Percentiles rank a stretch among this genome's conserved stretches.
phyloP scores from a whole-genome alignment of 2,888 invertebrate genomes.

The Masnerella sp. region DNA sequence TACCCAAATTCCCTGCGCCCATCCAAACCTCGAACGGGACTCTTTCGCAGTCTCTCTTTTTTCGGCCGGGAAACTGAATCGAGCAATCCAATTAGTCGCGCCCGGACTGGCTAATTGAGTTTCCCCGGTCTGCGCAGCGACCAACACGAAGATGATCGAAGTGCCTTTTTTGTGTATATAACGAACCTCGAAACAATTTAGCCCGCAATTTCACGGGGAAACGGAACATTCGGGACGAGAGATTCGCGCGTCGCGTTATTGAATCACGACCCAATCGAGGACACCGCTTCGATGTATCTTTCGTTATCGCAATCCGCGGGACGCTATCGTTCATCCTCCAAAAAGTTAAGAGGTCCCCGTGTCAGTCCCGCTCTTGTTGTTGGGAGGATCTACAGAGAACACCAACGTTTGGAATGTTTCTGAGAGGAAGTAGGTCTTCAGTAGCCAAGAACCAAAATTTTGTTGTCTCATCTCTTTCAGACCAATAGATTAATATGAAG shows the following conservation, averaged over 20 bases:
- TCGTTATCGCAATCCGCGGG: no score
- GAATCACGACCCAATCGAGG: conserved; percentile 24
- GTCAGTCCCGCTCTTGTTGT: no score
- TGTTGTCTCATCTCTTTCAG: no score
- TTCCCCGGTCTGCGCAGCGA: conserved; percentile 30
- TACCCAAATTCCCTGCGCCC: no score
- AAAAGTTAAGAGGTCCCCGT: no score
- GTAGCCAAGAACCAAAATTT: no score
- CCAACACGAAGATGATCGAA: conserved; percentile 61
- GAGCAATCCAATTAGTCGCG: conserved; percentile 44
- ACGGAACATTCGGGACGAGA: conserved; percentile 30
- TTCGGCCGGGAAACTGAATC: conserved; percentile 27
- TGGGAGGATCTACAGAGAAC: no score
- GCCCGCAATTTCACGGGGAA: conserved; percentile 33
- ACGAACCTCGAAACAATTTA: conserved; percentile 47
- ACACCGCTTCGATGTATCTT: conserved; percentile 55
- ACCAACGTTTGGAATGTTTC: no score
- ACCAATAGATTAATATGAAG: no score
- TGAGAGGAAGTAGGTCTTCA: no score
- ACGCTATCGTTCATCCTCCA: no score
- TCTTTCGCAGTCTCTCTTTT: not conserved
- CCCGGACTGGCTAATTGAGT: conserved; percentile 45
- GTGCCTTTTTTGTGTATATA: conserved; percentile 61
- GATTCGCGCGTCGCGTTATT: conserved; percentile 23
- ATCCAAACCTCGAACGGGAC: not conserved